Percentiles rank a stretch among this genome's conserved stretches.
These are phyloP conservation scores for Hephaestus fuliginosus DNA, from an alignment of 2,797 vertebrate genomes.

Conservation along the genomic window DNA sequence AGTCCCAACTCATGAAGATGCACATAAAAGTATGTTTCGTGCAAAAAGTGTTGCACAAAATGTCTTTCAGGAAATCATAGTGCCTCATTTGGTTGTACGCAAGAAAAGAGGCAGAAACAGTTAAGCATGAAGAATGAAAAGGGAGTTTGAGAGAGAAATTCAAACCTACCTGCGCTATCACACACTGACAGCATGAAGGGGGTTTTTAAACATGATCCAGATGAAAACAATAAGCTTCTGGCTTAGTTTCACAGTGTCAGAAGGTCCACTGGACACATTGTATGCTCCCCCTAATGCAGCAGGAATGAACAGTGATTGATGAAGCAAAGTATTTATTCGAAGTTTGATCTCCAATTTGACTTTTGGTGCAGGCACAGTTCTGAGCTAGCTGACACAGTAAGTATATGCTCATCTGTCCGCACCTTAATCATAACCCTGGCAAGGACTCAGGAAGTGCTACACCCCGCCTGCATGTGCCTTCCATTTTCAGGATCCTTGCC, in stretches of 20 bases:
- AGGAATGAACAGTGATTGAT: slow-evolving; percentile 35
- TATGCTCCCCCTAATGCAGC: neutral
- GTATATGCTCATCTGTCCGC: slow-evolving; percentile 38
- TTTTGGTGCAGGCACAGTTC: slow-evolving; percentile 14
- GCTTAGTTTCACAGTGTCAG: slow-evolving; percentile 1
- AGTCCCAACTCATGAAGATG: neutral
- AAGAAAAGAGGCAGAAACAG: neutral
- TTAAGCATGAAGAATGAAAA: neutral
- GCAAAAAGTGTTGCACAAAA: neutral
- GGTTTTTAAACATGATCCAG: neutral
- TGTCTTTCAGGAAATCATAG: neutral
- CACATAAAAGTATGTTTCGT: neutral
- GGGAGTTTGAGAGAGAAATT: neutral
- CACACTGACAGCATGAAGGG: neutral
- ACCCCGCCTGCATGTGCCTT: slow-evolving; percentile 38
- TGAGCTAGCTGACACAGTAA: slow-evolving; percentile 28
- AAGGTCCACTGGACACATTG: neutral
- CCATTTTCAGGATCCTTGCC: slow-evolving; percentile 52
- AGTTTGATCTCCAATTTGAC: slow-evolving; percentile 1
- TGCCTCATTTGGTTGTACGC: neutral
- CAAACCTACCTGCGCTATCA: neutral
- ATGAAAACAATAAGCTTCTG: neutral
- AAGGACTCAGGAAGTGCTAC: slow-evolving; percentile 54
- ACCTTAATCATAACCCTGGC: slow-evolving; percentile 51
- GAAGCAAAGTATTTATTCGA: slow-evolving; percentile 32